phyloP scores from a whole-genome alignment of 2,888 invertebrate species.

The Syritta pipiens region DNA sequence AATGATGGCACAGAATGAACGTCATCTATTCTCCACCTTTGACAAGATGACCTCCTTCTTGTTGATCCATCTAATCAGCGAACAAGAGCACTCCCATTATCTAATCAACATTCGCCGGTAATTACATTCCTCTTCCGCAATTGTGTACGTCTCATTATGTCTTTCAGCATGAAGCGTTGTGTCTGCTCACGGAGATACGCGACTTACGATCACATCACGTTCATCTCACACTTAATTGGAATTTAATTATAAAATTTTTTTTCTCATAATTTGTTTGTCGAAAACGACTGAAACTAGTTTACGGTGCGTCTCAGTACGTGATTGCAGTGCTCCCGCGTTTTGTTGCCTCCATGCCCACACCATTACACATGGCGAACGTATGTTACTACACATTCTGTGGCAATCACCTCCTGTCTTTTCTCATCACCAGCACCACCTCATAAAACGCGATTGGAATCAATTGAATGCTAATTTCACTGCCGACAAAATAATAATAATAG shows the following conservation, averaged over 20 bases:
- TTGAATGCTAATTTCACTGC: slow-evolving; percentile 65
- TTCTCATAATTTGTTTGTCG: slow-evolving; percentile 49
- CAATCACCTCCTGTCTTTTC: background rate
- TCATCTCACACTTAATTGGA: slow-evolving; percentile 62
- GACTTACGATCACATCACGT: slow-evolving; percentile 48
- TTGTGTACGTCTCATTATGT: slow-evolving; percentile 47
- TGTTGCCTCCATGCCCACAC: background rate
- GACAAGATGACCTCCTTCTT: slow-evolving; percentile 11
- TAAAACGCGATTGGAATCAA: slow-evolving; percentile 60
- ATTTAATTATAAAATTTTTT: slow-evolving; percentile 57
- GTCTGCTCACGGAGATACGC: background rate
- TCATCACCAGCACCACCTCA: background rate
- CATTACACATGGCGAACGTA: slow-evolving; percentile 40
- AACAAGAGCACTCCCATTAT: slow-evolving; percentile 28
- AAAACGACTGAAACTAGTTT: slow-evolving; percentile 46
- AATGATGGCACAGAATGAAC: too few relatives aligned
- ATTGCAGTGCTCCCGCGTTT: background rate
- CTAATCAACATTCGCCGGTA: slow-evolving; percentile 44
- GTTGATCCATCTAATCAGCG: slow-evolving; percentile 1
- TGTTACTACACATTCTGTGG: slow-evolving; percentile 32
- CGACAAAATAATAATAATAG: slow-evolving; percentile 40
- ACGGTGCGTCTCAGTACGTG: slow-evolving; percentile 40
- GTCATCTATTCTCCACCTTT: background rate
- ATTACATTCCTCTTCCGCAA: slow-evolving; percentile 25
- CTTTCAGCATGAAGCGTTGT: background rate